phyloP scores from a whole-genome alignment of 2,113 vertebrate genomes.

The Holacanthus passer region DNA sequence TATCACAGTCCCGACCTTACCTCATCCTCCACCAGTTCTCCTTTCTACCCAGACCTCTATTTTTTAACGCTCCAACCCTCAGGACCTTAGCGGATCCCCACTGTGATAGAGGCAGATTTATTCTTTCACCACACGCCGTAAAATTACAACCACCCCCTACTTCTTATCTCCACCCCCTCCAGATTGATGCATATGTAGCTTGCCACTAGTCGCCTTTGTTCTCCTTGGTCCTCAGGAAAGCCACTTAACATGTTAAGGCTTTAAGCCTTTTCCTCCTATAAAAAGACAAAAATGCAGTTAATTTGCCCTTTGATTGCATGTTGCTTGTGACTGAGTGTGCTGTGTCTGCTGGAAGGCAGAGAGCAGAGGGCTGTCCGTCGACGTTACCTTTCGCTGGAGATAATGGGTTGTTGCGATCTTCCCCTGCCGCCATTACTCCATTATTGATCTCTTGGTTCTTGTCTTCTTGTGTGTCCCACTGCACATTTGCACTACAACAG shows the following conservation, averaged over 20 bases:
- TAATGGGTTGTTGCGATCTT: conserved; percentile 62
- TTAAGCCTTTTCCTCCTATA: conserved; percentile 25
- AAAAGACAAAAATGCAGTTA: not conserved
- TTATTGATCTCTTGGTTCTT: conserved; percentile 80
- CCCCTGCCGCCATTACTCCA: conserved; percentile 75
- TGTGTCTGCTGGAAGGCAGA: not conserved
- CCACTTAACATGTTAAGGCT: conserved; percentile 26
- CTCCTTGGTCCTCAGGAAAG: conserved; percentile 48
- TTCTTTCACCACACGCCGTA: conserved; percentile 27
- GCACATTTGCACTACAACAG: conserved; percentile 45
- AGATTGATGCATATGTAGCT: conserved; percentile 37
- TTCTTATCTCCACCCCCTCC: conserved; percentile 40
- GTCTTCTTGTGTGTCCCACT: conserved; percentile 68
- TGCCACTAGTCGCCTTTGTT: conserved; percentile 66
- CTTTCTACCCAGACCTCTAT: conserved; percentile 3
- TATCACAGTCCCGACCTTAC: not conserved
- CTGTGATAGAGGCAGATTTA: conserved; percentile 46
- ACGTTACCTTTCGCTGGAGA: conserved; percentile 37
- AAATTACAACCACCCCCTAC: conserved; percentile 29
- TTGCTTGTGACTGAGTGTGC: conserved; percentile 12
- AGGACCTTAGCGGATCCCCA: conserved; percentile 20
- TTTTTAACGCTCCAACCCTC: not conserved
- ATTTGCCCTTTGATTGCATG: conserved; percentile 21
- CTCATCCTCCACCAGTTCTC: conserved; percentile 15
- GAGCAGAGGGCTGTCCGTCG: not conserved